Conservation (phyloP, 92 coral and sea anemone species). For the Montipora capitata region DNA sequence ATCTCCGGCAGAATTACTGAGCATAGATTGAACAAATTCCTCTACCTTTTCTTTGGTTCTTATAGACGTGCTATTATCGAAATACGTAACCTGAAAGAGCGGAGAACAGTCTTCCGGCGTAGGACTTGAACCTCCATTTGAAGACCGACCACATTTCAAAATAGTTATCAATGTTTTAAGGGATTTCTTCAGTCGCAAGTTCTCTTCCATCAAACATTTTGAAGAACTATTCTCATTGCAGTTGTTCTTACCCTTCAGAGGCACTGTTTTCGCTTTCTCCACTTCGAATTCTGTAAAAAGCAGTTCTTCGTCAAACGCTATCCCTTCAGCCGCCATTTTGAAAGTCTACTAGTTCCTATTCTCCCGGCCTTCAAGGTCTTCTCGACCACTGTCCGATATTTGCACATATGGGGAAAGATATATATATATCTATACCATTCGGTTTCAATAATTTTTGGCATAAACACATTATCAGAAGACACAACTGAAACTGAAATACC, state of each 20-base stretch:
- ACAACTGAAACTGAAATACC: too few species aligned
- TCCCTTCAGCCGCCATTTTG: constrained; percentile 90
- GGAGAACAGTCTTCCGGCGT: constrained; percentile 64
- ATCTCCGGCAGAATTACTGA: background rate
- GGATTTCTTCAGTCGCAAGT: constrained; percentile 73
- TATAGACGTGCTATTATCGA: constrained; percentile 77
- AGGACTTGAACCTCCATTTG: constrained; percentile 16
- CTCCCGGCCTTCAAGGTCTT: background rate
- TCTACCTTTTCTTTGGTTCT: constrained; percentile 75
- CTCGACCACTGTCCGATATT: too few species aligned
- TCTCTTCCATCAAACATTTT: constrained; percentile 79
- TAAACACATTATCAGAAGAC: too few species aligned
- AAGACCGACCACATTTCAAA: background rate
- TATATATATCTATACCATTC: too few species aligned
- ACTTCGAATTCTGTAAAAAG: constrained; percentile 90
- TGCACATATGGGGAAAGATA: too few species aligned
- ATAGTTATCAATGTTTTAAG: constrained; percentile 47
- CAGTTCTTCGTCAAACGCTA: constrained; percentile 81
- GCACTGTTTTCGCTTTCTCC: constrained; percentile 15
- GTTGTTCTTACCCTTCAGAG: constrained; percentile 11
- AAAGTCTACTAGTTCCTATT: constrained; percentile 15
- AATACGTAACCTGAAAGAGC: constrained; percentile 76
- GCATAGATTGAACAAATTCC: constrained; percentile 64
- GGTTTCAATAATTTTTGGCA: too few species aligned
- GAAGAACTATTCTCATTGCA: constrained; percentile 45